Base-by-base conservation (phyloP, 2,888 invertebrate species). In the Drosophila pseudotakahashii region DNA sequence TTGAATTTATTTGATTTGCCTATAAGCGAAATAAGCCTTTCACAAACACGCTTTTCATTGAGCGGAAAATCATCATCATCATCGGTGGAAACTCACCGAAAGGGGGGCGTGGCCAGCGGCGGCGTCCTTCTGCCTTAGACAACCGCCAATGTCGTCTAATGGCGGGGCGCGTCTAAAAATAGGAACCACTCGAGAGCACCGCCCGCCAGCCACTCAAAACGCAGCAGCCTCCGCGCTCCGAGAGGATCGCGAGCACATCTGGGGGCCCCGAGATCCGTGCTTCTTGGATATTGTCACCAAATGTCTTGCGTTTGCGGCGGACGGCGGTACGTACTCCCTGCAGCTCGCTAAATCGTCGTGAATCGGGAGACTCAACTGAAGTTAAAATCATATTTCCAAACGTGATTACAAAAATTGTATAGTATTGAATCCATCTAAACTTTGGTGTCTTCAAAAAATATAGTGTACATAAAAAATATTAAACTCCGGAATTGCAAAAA, bases 231-330 rank as follows among this genome's bases (percentile, higher is more conserved):
- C 51, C 37, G n/a, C 58, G 51, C 48, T 23, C 72, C 67, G 73
- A 66, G 57, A 45, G 26, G 52, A 61, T 42, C 37, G 58, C 16
- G 61, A 66, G 58, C 54, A 76, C 75, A 75, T 68, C 71, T 75
- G 68, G 57, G 63, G 62, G 19, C 50, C 69, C 53, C 73, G 45
- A 48, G 44, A 47, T 66, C 48, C 68, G 52, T 47, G 47, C 47
- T 62, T 75, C 61, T 70, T 45, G 39, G 37, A 26, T 44, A 52
- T 34, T 87, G 86, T 88, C 89, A 81, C 79, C 83, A 91, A 90
- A 91, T 83, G 90, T 90, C 79, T 84, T 76, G 85, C 81, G 90
- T 79, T 82, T 89, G 79, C 79, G 77, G 78, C 78, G 77, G 79
- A 74, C 66, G 81, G 77, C 83, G 87, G 87, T 78, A 75, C 70